phyloP scores from a whole-genome alignment of 2,797 vertebrate genomes.

The Hapalemur alaotrensis region DNA sequence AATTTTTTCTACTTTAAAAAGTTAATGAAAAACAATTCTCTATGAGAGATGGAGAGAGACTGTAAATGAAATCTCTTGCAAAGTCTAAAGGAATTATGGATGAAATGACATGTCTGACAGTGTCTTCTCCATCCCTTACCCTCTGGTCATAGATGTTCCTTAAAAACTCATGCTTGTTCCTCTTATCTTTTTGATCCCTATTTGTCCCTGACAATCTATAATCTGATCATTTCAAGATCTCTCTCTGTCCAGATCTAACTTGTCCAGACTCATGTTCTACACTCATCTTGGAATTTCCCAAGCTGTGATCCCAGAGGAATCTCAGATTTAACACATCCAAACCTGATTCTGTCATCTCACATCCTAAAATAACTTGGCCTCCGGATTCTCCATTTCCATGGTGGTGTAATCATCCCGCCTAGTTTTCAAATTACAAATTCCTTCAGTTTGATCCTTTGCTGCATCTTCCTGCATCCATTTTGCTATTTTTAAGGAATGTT shows the following conservation, averaged over 20 bases:
- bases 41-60: background rate
- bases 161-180: background rate
- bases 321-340: background rate
- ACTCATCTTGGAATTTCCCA: background rate
- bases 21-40: background rate
- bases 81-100: background rate
- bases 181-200: background rate
- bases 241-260: background rate
- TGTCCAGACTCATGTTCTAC: background rate
- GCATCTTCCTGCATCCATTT: background rate
- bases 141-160: background rate
- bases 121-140: background rate
- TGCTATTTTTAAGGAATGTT: background rate
- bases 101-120: background rate
- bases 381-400: background rate
- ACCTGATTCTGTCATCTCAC: background rate
- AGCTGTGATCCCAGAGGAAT: background rate
- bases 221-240: background rate
- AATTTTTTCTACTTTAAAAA: background rate
- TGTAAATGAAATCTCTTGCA: background rate
- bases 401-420: background rate
- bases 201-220: background rate
- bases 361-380: background rate
- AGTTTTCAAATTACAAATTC: slow-evolving; percentile 22
- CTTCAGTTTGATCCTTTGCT: background rate